These are phyloP conservation scores for Vespertilio murinus DNA, from an alignment of 2,797 vertebrate genomes.

Conservation along the genomic window DNA sequence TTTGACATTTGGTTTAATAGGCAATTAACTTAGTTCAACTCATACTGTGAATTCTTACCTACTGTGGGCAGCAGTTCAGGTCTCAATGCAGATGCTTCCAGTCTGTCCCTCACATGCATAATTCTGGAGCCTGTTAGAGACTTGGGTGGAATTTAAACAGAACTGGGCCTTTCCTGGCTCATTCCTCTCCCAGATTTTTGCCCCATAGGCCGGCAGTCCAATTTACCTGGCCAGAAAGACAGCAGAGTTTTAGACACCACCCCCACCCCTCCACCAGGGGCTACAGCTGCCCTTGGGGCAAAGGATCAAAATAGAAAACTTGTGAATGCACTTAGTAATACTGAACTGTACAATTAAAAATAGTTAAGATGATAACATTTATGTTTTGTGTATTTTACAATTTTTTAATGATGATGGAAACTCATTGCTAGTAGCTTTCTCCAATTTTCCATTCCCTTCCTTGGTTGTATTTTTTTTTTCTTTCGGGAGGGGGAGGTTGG, in stretches of 20 bases:
- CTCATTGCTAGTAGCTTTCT: background rate
- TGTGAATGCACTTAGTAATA: background rate
- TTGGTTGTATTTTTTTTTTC: background rate
- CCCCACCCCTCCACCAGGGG: accelerated
- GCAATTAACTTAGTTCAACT: background rate
- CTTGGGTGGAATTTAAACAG: background rate
- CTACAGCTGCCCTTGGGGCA: background rate
- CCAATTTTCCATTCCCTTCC: background rate
- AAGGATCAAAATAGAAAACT: conserved; percentile 4
- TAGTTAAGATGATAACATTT: background rate
- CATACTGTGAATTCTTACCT: background rate
- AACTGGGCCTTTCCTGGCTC: background rate
- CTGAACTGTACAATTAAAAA: background rate
- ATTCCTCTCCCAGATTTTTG: background rate
- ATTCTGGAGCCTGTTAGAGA: background rate
- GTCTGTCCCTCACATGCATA: background rate
- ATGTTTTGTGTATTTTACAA: background rate
- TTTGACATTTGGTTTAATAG: background rate
- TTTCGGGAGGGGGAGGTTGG: accelerated
- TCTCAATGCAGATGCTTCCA: background rate
- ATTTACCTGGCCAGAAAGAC: background rate
- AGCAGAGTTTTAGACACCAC: background rate
- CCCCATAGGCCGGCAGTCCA: background rate
- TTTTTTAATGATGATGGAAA: background rate
- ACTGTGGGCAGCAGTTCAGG: background rate